phyloP scores from a whole-genome alignment of 2,797 vertebrate species.

The Pelobates cultripes region DNA sequence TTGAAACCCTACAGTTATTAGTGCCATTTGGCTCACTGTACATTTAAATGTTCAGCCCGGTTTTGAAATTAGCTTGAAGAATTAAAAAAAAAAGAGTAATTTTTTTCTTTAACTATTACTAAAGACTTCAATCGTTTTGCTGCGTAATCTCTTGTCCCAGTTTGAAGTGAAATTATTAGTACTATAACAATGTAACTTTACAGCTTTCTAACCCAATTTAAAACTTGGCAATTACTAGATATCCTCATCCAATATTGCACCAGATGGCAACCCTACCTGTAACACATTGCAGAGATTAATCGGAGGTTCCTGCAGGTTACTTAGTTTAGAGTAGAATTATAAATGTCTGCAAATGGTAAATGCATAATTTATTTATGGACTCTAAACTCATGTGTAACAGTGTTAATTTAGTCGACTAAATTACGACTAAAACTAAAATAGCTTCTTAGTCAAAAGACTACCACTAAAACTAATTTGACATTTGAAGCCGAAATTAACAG shows the following conservation, averaged over 20 bases:
- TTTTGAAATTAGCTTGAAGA: constrained; percentile 40
- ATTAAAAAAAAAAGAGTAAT: constrained; percentile 35
- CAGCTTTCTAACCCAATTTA: constrained; percentile 34
- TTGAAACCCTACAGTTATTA: constrained; percentile 10
- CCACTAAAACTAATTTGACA: too few species aligned
- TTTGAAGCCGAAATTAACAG: too few species aligned
- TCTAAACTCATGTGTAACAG: too few species aligned
- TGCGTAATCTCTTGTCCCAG: constrained; percentile 32
- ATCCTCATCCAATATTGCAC: background rate
- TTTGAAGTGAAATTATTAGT: constrained; percentile 31
- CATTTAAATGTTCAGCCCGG: constrained; percentile 29
- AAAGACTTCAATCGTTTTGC: constrained; percentile 40
- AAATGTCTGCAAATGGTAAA: constrained; percentile 4
- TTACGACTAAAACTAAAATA: too few species aligned
- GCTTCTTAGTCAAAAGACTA: too few species aligned
- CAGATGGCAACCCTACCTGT: constrained; percentile 40
- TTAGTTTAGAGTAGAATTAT: background rate
- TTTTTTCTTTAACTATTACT: constrained; percentile 18
- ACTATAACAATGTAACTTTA: background rate
- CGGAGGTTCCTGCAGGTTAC: constrained; percentile 13
- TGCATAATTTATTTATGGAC: background rate
- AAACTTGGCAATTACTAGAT: constrained; percentile 22
- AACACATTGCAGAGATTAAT: constrained; percentile 30
- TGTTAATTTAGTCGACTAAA: too few species aligned
- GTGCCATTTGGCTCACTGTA: constrained; percentile 39